Evolutionary conservation across 2,888 invertebrate genomes (phyloP), one percentile per base, ranked within the genome.

Genomic region (Caenorhabditis angaria): DNA sequence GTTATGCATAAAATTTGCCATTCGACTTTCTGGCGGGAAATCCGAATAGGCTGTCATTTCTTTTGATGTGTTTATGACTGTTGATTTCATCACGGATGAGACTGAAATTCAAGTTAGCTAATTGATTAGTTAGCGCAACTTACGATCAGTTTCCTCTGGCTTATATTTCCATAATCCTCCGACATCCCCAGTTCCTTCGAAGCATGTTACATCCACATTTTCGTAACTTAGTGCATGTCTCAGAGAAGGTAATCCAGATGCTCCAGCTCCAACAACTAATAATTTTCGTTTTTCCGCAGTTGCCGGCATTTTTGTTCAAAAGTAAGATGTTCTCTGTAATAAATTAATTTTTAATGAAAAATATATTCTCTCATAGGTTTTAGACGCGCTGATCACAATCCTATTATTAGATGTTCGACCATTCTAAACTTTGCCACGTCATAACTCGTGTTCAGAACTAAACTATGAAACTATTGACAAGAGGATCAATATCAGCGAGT

Each of bases 41-140:
- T 90, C 88, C 47, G 88, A 88, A 50, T 83, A 88, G 12, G 88
- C 85, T 4, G 83, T 86, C 80, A 88, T 84, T 69, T 88, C 88
- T 78, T 89, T 89, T 60, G 87, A 87, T 2, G 87, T 86, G 77
- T 89, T 89, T 78, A 88, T 88, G 25, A 88, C 84, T 0, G 89
- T 88, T 2, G 83, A 82, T 32, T 87, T 83, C 85, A 88, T 88
- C 8, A 88, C 88, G 0, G 86, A 88, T 0, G 82, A 82, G 57
- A 80, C 83, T 54, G 35, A 28, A 58, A 58, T 12, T 8, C 5
- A 12, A 12, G 5, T 32, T n/a, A n/a, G n/a, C n/a, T n/a, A n/a
- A n/a, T n/a, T n/a, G n/a, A n/a, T n/a, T n/a, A 55, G 22, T 4
- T 18, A 55, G 20, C 5, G 10, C n/a, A n/a, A n/a, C 47, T 25